phyloP scores from a whole-genome alignment of 37 sponge, comb jelly and placozoan genomes.

The Corticium candelabrum region DNA sequence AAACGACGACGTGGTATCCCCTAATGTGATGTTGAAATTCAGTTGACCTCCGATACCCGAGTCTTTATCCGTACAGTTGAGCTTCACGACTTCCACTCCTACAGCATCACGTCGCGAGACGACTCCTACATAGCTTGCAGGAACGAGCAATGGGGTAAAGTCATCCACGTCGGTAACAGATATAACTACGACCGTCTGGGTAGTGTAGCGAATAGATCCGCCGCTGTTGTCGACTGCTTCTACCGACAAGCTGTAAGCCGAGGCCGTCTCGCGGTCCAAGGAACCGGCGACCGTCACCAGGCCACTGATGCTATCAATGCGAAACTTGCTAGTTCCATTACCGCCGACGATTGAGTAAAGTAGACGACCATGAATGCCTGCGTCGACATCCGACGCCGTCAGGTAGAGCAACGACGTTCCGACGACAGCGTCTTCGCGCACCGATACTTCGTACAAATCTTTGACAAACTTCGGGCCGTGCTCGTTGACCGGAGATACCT shows the following conservation, averaged over 20 bases:
- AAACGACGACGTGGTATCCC: slow-evolving; percentile 9
- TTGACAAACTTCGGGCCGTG: slow-evolving; percentile 12
- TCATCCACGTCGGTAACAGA: slow-evolving; percentile 7
- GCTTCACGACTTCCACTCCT: neutral
- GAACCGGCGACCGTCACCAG: neutral
- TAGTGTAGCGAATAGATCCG: neutral
- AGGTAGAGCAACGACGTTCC: neutral
- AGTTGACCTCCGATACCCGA: neutral
- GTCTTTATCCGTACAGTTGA: slow-evolving; percentile 3
- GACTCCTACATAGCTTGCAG: neutral
- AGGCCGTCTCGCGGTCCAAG: neutral
- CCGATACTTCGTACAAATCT: neutral
- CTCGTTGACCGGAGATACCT: slow-evolving; percentile 36
- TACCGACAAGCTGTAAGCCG: neutral
- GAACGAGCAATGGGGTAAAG: neutral
- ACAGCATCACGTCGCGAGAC: neutral
- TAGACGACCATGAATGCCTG: neutral
- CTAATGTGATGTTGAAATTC: slow-evolving; percentile 23
- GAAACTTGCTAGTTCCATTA: neutral
- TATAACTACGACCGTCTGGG: neutral
- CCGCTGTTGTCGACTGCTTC: neutral
- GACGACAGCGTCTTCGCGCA: neutral
- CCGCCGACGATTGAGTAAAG: neutral
- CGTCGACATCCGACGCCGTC: neutral
- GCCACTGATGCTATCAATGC: neutral